Evolutionary conservation across 2,797 vertebrate species (phyloP), one percentile per base, ranked within the genome.

Genomic region (Pygocentrus nattereri): DNA sequence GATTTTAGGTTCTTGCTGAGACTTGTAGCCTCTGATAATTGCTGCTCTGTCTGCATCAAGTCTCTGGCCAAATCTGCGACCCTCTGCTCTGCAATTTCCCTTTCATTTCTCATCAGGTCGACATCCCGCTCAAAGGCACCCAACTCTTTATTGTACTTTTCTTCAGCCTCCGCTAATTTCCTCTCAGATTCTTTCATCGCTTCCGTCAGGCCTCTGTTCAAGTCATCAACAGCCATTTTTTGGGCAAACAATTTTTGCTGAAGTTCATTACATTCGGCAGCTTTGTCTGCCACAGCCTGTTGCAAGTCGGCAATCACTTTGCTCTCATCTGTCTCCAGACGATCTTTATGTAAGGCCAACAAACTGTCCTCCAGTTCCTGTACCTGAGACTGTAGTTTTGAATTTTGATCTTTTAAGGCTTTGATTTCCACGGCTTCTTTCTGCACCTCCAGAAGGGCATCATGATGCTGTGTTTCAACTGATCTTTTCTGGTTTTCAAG

Each of bases 401-500:
- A 84, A 18, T 89, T 83, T 72, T 93, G 86, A 0, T 76, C 69
- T 70, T 90, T 92, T 69, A 95, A 81, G 21, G 85, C 27, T 0
- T 47, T 31, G 12, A 83, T 85, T 2, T 47, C 41, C 44, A 93
- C 95, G 5, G 90, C 91, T 5, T 92, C 89, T 80, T 87, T 85
- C 6, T 94, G 88, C 65, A 88, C 79, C 5, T 93, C 90, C 49
- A 90, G 31, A 13, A 88, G 90, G 49, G 89, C 84, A 67, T 93
- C 93, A 62, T 90, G 88, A 25, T 93, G 76, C 76, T 94, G 92
- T 78, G 95, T 94, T n/a, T 95, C 93, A 34, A 93, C 88, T 0
- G 85, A 61, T 0, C 88, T 87, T 76, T 95, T 97, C 81, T 97
- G 94, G 81, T 85, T 92, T 78, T 97, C 95, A 0, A 97, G 95